Conservation (phyloP, 1,140 invertebrate species). For the Acromyrmex echinatior region DNA sequence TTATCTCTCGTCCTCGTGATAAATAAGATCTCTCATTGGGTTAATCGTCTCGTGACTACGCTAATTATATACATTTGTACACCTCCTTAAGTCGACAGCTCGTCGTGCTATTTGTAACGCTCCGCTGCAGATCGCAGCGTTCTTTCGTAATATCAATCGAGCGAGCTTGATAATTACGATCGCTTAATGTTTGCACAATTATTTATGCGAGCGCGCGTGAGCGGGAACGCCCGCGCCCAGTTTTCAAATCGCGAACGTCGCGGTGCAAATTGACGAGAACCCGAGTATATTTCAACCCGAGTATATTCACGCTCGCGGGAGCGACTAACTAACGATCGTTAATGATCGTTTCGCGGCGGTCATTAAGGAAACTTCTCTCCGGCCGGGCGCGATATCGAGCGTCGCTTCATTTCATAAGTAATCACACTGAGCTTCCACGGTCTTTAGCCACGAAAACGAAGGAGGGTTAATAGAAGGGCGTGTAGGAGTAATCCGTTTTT, state of each 20-base stretch:
- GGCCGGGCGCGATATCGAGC: conserved; percentile 28
- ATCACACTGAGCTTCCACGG: conserved; percentile 69
- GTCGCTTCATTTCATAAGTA: conserved; percentile 67
- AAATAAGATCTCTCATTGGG: background rate
- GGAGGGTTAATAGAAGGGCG: conserved; percentile 10
- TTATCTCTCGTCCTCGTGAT: background rate
- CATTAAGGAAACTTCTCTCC: conserved; percentile 71
- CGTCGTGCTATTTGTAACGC: background rate
- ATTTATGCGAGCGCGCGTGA: conserved; percentile 19
- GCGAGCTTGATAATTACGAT: background rate
- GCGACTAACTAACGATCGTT: conserved; percentile 67
- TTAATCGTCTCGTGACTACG: background rate
- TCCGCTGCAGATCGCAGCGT: background rate
- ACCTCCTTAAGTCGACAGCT: background rate
- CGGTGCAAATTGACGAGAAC: conserved; percentile 20
- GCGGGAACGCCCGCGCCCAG: conserved; percentile 3
- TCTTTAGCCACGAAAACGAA: conserved; percentile 69
- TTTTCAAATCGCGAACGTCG: conserved; percentile 21
- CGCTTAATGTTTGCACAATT: conserved; percentile 15
- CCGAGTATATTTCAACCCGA: background rate
- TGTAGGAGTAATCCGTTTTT: conserved; percentile 41
- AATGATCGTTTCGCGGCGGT: conserved; percentile 73
- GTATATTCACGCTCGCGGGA: conserved; percentile 15
- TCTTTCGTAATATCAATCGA: conserved; percentile 26
- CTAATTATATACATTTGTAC: conserved; percentile 7